phyloP scores from a whole-genome alignment of 2,888 invertebrate species.

The Agrochola lota region DNA sequence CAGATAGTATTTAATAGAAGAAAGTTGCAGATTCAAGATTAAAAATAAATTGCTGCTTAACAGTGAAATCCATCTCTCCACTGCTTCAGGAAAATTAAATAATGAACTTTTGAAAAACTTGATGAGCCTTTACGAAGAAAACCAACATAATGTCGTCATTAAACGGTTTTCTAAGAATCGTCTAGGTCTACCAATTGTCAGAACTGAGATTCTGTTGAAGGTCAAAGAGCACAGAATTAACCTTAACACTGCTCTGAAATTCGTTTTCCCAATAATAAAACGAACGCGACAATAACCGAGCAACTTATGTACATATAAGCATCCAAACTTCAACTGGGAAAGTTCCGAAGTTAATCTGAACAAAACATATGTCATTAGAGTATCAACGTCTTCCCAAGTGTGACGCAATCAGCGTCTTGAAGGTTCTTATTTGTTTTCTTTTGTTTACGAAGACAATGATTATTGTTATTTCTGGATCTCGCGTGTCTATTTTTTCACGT shows the following conservation, averaged over 20 bases:
- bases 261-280: constrained; percentile 42
- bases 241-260: constrained; percentile 32
- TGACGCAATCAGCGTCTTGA: constrained; percentile 58
- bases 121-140: neutral
- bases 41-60: neutral
- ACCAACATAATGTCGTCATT: neutral
- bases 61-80: neutral
- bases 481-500: constrained; percentile 36
- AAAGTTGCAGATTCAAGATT: neutral
- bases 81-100: neutral
- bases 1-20: neutral
- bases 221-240: constrained; percentile 20
- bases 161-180: neutral
- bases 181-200: neutral
- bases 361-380: constrained; percentile 63
- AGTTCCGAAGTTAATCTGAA: constrained; percentile 61
- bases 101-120: neutral
- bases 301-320: constrained; percentile 37
- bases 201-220: neutral
- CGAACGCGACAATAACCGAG: constrained; percentile 36
- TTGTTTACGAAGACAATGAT: constrained; percentile 54
- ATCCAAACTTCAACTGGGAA: constrained; percentile 55
- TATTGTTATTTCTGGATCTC: constrained; percentile 41
- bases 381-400: constrained; percentile 38
- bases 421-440: constrained; percentile 48